These are phyloP conservation scores for Tridacna gigas DNA, from an alignment of 2,888 invertebrate species.

Conservation along the genomic window DNA sequence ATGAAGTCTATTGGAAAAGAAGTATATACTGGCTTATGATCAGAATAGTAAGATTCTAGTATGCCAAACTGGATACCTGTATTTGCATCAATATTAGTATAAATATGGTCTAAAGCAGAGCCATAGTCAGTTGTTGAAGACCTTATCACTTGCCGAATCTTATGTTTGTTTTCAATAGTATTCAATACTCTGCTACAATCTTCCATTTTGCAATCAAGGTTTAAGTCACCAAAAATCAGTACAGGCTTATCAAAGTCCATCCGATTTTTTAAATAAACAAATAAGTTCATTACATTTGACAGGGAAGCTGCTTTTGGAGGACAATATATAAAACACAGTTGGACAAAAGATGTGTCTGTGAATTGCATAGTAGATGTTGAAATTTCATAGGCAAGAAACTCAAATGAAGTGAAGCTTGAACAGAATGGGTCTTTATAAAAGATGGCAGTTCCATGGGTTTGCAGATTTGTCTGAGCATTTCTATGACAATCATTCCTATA, in stretches of 20 bases:
- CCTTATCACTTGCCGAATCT: not conserved
- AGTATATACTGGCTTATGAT: slow-evolving; percentile 8
- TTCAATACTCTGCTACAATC: not conserved
- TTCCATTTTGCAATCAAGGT: not conserved
- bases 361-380: not conserved
- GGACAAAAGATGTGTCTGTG: not conserved
- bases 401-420: not conserved
- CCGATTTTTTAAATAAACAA: not conserved
- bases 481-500: not conserved
- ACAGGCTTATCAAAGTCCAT: not conserved
- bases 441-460: not conserved
- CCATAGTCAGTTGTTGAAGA: slow-evolving; percentile 16
- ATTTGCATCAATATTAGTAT: slow-evolving; percentile 6
- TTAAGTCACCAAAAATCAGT: slow-evolving; percentile 22
- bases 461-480: not conserved
- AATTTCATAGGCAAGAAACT: not conserved
- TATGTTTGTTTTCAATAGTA: not conserved
- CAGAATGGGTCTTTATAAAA: not conserved
- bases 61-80: not conserved
- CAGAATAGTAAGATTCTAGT: slow-evolving; percentile 18
- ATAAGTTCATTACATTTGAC: not conserved
- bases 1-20: not conserved
- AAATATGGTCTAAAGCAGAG: slow-evolving; percentile 17
- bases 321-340: slow-evolving; percentile 14
- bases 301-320: slow-evolving; percentile 7